These are phyloP conservation scores for Epizoanthus scotinus DNA, from an alignment of 92 coral and sea anemone species.

Conservation along the genomic window DNA sequence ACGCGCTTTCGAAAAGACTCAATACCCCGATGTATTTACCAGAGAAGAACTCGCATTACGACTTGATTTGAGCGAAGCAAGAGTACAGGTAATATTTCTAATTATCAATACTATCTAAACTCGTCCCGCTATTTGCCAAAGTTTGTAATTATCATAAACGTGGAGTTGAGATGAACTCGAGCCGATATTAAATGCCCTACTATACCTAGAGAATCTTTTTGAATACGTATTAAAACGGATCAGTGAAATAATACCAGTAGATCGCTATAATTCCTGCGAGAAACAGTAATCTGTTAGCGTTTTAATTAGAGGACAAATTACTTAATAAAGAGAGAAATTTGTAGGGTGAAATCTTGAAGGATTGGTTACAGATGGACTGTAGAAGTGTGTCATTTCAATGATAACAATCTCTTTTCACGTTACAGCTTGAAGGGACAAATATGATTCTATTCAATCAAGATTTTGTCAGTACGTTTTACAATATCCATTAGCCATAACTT, in stretches of 20 bases:
- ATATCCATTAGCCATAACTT: slow-evolving; percentile 37
- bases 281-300: background rate
- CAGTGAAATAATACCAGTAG: background rate
- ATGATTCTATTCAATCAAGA: slow-evolving; percentile 36
- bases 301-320: background rate
- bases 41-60: slow-evolving; percentile 91
- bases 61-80: slow-evolving; percentile 93
- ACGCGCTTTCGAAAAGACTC: slow-evolving; percentile 95
- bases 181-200: slow-evolving; percentile 19
- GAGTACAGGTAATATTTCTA: slow-evolving; percentile 82
- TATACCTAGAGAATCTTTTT: background rate
- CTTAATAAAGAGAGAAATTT: background rate
- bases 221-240: background rate
- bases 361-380: slow-evolving; percentile 28
- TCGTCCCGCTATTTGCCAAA: background rate
- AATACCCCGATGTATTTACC: slow-evolving; percentile 96
- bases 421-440: slow-evolving; percentile 32
- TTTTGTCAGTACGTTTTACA: slow-evolving; percentile 28
- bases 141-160: background rate
- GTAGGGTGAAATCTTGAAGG: background rate
- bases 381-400: slow-evolving; percentile 1
- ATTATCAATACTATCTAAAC: background rate
- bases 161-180: slow-evolving; percentile 8
- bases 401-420: slow-evolving; percentile 29
- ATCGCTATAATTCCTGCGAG: background rate